A percentile compares a stretch with the other conserved stretches of the same genome.
Conservation (phyloP, 1,140 invertebrate genomes). For the Ips typographus region DNA sequence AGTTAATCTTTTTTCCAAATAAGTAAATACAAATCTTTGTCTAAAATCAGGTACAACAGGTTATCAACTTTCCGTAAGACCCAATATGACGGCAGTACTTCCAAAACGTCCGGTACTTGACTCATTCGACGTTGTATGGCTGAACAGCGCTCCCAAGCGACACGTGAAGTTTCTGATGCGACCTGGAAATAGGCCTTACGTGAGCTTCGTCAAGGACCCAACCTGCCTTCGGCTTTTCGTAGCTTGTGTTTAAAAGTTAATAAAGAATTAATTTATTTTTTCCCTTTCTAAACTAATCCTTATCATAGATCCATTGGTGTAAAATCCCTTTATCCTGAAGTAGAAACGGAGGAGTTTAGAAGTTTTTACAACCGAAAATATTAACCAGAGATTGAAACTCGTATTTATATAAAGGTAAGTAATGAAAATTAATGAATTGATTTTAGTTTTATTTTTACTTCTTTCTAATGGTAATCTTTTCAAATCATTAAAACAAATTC, state of each 20-base stretch:
- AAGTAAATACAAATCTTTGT: background rate
- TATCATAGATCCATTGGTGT: no score
- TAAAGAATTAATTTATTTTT: no score
- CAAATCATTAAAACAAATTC: no score
- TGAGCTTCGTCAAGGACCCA: constrained; percentile 40
- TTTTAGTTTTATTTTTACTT: no score
- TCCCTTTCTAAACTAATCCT: no score
- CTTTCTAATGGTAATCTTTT: no score
- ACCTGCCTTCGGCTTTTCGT: constrained; percentile 45
- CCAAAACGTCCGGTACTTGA: constrained; percentile 38
- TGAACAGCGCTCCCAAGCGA: constrained; percentile 30
- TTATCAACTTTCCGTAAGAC: constrained; percentile 19
- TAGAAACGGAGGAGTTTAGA: no score
- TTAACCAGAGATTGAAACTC: no score
- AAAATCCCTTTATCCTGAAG: no score
- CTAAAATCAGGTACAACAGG: background rate
- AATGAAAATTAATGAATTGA: no score
- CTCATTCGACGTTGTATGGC: constrained; percentile 44
- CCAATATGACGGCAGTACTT: constrained; percentile 16
- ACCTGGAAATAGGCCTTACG: constrained; percentile 43
- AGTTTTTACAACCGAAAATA: no score
- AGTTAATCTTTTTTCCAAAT: background rate
- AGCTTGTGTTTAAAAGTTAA: constrained; percentile 36
- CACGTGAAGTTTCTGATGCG: constrained; percentile 40
- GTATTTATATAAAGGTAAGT: no score